phyloP scores from a whole-genome alignment of 2,888 invertebrate genomes.

The Leptarthrus brevirostris region DNA sequence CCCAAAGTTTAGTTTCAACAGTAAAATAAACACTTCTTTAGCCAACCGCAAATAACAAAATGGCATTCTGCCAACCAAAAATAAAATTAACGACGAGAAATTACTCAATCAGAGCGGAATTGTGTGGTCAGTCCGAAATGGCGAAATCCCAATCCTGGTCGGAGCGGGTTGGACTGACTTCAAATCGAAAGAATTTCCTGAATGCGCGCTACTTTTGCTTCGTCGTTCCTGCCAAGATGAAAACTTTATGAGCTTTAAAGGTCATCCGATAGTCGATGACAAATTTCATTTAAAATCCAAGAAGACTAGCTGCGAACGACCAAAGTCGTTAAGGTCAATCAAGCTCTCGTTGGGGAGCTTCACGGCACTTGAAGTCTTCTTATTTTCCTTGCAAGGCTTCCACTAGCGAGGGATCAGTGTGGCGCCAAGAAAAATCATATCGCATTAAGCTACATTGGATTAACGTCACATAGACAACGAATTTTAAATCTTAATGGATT shows the following conservation, averaged over 20 bases:
- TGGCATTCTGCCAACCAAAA: not conserved
- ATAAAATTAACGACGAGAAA: conserved; percentile 4
- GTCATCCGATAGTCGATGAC: not conserved
- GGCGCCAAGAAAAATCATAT: not conserved
- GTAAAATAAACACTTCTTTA: conserved; percentile 1
- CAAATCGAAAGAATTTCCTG: not conserved
- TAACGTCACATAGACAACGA: not conserved
- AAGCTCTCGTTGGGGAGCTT: not conserved
- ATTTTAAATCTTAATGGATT: not conserved
- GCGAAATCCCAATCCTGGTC: not conserved
- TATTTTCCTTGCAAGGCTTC: not conserved
- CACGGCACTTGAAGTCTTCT: not conserved
- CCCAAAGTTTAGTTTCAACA: not conserved
- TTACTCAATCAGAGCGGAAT: conserved; percentile 6
- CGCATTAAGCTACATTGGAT: not conserved
- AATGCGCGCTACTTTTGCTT: not conserved
- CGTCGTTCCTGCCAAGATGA: not conserved
- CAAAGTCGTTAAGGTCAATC: conserved; percentile 3
- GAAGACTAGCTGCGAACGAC: not conserved
- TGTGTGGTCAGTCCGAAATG: no score
- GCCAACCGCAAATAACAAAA: not conserved
- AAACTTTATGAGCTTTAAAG: not conserved
- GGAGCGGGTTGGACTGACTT: not conserved
- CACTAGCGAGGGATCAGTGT: not conserved
- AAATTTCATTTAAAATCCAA: not conserved